A percentile compares a stretch with the other conserved stretches of the same genome.
Conservation (phyloP, 1,140 invertebrate species). For the Samia ricini region DNA sequence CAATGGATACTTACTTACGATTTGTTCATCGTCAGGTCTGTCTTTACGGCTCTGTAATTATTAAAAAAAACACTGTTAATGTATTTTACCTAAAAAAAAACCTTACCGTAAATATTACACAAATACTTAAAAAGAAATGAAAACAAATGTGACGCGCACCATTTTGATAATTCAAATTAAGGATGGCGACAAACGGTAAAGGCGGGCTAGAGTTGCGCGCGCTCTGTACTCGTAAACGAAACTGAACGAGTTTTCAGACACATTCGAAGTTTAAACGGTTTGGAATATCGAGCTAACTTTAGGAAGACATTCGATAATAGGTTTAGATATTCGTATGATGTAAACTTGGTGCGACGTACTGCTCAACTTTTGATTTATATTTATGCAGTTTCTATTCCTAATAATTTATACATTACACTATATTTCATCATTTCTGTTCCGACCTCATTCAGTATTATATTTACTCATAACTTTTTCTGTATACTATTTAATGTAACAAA, state of each 20-base stretch:
- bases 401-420: too few species aligned
- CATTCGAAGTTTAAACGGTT: background rate
- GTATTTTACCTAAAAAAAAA: slow-evolving; percentile 9
- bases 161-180: slow-evolving; percentile 29
- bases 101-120: background rate
- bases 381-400: too few species aligned
- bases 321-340: background rate
- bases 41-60: slow-evolving; percentile 53
- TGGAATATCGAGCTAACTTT: slow-evolving; percentile 2
- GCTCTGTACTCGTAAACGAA: background rate
- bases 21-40: slow-evolving; percentile 80
- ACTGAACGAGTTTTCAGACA: slow-evolving; percentile 2
- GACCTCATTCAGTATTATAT: too few species aligned
- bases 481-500: too few species aligned
- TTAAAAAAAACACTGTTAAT: slow-evolving; percentile 5
- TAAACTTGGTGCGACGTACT: slow-evolving; percentile 1
- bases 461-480: too few species aligned
- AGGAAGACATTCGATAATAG: slow-evolving; percentile 1
- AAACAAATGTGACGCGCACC: slow-evolving; percentile 30
- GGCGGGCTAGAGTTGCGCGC: background rate
- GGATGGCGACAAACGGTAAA: background rate
- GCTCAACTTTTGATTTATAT: too few species aligned
- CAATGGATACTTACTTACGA: slow-evolving; percentile 77
- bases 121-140: slow-evolving; percentile 2
- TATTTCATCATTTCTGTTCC: too few species aligned